Percentiles rank a stretch among this genome's conserved stretches.
These are phyloP conservation scores for Thomomys bottae DNA, from an alignment of 2,113 vertebrate genomes.

Conservation along the genomic window DNA sequence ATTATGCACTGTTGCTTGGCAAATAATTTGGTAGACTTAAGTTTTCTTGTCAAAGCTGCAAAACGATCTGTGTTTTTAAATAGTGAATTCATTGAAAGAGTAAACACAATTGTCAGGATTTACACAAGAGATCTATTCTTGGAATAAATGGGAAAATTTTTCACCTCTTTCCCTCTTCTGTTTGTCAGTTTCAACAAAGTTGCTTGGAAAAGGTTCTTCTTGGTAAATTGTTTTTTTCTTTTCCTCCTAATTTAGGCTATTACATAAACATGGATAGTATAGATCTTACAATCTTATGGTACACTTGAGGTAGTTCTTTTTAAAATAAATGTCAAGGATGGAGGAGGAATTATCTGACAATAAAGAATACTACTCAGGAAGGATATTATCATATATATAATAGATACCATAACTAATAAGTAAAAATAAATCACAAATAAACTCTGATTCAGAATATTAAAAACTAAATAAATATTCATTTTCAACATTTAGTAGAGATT, in stretches of 20 bases:
- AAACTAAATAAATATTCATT: too few species aligned
- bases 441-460: too few species aligned
- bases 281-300: neutral
- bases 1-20: neutral
- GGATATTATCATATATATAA: too few species aligned
- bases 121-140: neutral
- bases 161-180: neutral
- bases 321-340: neutral
- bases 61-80: constrained; percentile 29
- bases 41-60: constrained; percentile 15
- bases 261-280: neutral
- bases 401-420: too few species aligned
- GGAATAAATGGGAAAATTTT: constrained; percentile 17
- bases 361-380: too few species aligned
- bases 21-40: constrained; percentile 34
- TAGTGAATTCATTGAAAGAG: neutral
- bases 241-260: constrained; percentile 12
- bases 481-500: constrained; percentile 13
- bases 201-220: neutral
- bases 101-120: neutral
- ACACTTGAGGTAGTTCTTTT: constrained; percentile 10
- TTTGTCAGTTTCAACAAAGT: neutral
- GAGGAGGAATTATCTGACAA: too few species aligned
- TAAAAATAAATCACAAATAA: too few species aligned
- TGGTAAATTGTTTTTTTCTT: neutral